Base-by-base conservation (phyloP, 2,113 vertebrate species). In the Emydocephalus ijimae region DNA sequence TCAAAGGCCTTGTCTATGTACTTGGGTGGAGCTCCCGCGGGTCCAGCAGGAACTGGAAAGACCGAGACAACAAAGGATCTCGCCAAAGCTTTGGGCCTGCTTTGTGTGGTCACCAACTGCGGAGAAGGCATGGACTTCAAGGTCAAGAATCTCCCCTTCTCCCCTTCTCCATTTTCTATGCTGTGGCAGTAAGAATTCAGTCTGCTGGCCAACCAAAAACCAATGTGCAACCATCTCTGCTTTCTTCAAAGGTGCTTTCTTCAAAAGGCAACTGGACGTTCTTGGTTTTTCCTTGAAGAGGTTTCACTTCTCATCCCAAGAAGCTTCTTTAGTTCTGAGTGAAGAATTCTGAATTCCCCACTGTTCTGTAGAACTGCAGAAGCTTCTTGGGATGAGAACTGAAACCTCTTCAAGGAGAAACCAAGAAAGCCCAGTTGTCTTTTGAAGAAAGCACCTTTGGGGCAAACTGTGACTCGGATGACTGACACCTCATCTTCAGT, bases 51-150 rank as follows among this genome's bases (percentile, higher is more conserved):
- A 4, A 99, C 99, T 1, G 99, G 99, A 61, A 99, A 99, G 95
- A 99, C 99, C 0, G 99, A 99, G 97, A 99, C 99, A 90, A 99
- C 98, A 88, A 99, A 99, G 97, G 99, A 99, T 96, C 97, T 99
- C 85, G 99, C 99, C 91, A 99, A 99, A 97, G 99, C 99, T 55
- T 95, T 99, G 94, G 99, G 99, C 61, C 96, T 99, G 92, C 98
- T 99, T 29, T 99, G 99, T 34, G 98, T 99, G 2, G 99, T 99
- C 23, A 99, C 99, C 91, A 99, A 99, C 97, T 99, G 99, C 0
- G 98, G 99, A 3, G 99, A 99, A 97, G 99, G 99, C 97, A 99
- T 99, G 99, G 99, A 99, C 95, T 99, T 98, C 97, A 98, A 98
- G 97, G 99, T 99, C 34, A 97, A 97, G 98, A 92, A 52, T 21